Percentiles rank a stretch among this genome's conserved stretches.
Conservation (phyloP, 1,140 invertebrate genomes). For the Mactra quadrangularis region DNA sequence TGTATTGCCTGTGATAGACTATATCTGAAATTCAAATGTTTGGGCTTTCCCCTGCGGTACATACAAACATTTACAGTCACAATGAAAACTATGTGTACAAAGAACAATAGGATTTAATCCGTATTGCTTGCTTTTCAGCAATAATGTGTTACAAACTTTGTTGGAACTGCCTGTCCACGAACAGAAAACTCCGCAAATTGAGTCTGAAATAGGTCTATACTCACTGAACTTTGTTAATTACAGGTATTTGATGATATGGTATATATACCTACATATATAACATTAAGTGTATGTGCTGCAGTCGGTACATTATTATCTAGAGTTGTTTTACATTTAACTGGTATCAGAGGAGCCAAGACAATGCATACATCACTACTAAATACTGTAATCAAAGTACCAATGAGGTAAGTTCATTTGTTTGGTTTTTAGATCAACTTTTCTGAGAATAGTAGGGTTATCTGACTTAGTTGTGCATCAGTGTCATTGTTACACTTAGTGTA, state of each 20-base stretch:
- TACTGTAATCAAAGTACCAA: slow-evolving; percentile 78
- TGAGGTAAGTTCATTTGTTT: slow-evolving; percentile 73
- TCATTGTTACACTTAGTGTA: no score
- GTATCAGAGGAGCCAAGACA: slow-evolving; percentile 77
- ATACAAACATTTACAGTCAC: no score
- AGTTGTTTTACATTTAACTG: slow-evolving; percentile 78
- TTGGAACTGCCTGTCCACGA: no score
- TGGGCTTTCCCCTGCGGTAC: no score
- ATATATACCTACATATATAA: slow-evolving; percentile 79
- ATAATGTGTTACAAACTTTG: no score
- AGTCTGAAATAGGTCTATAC: no score
- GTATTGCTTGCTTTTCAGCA: no score
- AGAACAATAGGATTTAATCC: no score
- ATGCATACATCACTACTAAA: slow-evolving; percentile 79
- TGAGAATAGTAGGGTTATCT: not conserved
- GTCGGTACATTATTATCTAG: slow-evolving; percentile 78
- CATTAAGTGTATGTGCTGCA: slow-evolving; percentile 76
- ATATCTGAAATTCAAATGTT: no score
- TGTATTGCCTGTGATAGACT: no score
- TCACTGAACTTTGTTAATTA: slow-evolving; percentile 42
- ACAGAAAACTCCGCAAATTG: no score
- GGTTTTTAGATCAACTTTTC: not conserved
- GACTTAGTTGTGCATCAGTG: not conserved
- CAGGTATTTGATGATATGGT: slow-evolving; percentile 77
- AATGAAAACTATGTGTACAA: no score